phyloP scores from a whole-genome alignment of 2,888 invertebrate species.

The Camponotus fellah region DNA sequence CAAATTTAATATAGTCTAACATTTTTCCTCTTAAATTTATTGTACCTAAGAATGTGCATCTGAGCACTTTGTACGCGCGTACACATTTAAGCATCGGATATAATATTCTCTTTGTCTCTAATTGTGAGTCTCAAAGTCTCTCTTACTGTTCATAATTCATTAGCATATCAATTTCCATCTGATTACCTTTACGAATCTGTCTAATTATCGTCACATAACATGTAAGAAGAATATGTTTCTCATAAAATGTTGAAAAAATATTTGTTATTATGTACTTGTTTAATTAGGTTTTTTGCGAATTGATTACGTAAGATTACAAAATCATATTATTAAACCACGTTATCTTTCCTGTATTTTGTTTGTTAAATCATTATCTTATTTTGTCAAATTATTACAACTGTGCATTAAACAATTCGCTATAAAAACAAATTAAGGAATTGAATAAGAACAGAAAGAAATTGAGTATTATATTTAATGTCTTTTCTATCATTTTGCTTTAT shows the following conservation, averaged over 20 bases:
- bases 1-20: not conserved
- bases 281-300: slow-evolving; percentile 14
- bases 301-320: slow-evolving; percentile 33
- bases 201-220: not conserved
- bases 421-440: too few species aligned
- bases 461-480: not conserved
- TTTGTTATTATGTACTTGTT: slow-evolving; percentile 20
- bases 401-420: not conserved
- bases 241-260: not conserved
- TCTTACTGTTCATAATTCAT: not conserved
- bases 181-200: not conserved
- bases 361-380: not conserved
- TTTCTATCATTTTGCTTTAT: not conserved
- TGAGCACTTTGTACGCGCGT: not conserved
- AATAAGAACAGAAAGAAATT: not conserved
- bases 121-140: not conserved
- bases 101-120: not conserved
- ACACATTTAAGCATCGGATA: not conserved
- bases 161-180: slow-evolving; percentile 34
- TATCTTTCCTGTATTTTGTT: not conserved
- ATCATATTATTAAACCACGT: not conserved
- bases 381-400: too few species aligned
- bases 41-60: not conserved
- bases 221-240: not conserved
- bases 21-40: not conserved